Base-by-base conservation (phyloP, 2,797 vertebrate species). In the Neosalanx taihuensis region DNA sequence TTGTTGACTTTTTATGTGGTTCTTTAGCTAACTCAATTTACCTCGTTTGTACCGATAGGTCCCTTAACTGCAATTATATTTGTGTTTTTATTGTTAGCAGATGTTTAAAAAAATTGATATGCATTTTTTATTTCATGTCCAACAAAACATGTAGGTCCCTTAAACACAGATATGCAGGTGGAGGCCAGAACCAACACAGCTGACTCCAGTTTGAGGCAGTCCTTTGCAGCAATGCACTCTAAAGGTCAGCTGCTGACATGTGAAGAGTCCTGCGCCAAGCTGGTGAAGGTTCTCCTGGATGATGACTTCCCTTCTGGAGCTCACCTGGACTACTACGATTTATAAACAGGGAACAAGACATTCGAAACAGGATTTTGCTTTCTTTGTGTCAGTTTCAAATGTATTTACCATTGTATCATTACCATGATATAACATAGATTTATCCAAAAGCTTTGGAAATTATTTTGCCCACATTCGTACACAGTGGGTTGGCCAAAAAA, bases 131-230 rank as follows among this genome's bases (percentile, higher is more conserved):
- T 46, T 12, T 46, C 12, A 12, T 46, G 41, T 46, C 13, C 41
- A 46, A 46, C 41, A 13, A 46, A 46, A 46, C 13, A 46, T 46
- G 7, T 46, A 93, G 93, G 93, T 0, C 92, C 92, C 1, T 75
- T 99, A 88, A 95, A 98, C 83, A 98, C 95, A 0, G 91, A 92
- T 53, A 99, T 98, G 96, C 92, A 93, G 41, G 2, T 70, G 53
- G 26, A 81, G 73, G 96, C 93, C 10, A 76, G 92, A 4, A 84
- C 89, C 1, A 72, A 2, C 41, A 92, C 94, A 0, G 76, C 72
- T 0, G 93, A 97, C 51, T 51, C 33, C 0, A 60, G 51, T 2
- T 0, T 95, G 12, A 90, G 83, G 5, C 84, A 77, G 49, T 3
- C 6, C 0, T 86, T 92, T 1, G 74, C 75, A 0, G 72, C 71